Percentiles rank a stretch among this genome's conserved stretches.
These are phyloP conservation scores for Anthrax anthrax DNA, from an alignment of 2,888 invertebrate genomes.

Conservation along the genomic window DNA sequence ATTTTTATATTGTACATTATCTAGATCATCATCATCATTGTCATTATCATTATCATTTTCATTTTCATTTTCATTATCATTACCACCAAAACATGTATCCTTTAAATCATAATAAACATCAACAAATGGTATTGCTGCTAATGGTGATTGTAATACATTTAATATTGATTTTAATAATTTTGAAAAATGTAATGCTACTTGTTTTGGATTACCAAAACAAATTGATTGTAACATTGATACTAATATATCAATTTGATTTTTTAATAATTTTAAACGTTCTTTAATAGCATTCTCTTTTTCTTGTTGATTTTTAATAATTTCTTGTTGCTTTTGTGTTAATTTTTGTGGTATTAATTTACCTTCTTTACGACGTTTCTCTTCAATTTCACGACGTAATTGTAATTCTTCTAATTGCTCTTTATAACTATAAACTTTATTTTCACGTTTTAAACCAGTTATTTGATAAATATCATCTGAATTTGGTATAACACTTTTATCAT, in stretches of 20 bases:
- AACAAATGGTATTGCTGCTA: conserved; percentile 56
- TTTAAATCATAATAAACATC: conserved; percentile 47
- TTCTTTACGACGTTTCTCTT: conserved; percentile 69
- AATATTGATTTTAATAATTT: conserved; percentile 24
- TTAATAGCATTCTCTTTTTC: conserved; percentile 72
- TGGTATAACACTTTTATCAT: conserved; percentile 71
- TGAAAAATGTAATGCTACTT: conserved; percentile 26
- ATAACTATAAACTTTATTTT: conserved; percentile 92
- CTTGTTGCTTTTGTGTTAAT: conserved; percentile 79
- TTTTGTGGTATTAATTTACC: conserved; percentile 62
- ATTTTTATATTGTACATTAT: too few species aligned
- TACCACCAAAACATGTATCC: conserved; percentile 41
- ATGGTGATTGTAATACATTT: conserved; percentile 51
- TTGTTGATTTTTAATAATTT: conserved; percentile 71
- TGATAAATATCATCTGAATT: conserved; percentile 27
- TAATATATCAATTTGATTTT: conserved; percentile 24
- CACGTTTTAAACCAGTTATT: conserved; percentile 61
- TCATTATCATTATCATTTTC: too few species aligned
- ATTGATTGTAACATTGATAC: conserved; percentile 28
- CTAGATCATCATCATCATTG: conserved; percentile 20
- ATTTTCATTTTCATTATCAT: conserved; percentile 12
- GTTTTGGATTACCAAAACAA: conserved; percentile 24
- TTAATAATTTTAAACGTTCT: conserved; percentile 47
- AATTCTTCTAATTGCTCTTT: conserved; percentile 93
- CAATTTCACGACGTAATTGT: conserved; percentile 80